phyloP scores from a whole-genome alignment of 2,888 invertebrate genomes.

The Tetragonisca angustula region DNA sequence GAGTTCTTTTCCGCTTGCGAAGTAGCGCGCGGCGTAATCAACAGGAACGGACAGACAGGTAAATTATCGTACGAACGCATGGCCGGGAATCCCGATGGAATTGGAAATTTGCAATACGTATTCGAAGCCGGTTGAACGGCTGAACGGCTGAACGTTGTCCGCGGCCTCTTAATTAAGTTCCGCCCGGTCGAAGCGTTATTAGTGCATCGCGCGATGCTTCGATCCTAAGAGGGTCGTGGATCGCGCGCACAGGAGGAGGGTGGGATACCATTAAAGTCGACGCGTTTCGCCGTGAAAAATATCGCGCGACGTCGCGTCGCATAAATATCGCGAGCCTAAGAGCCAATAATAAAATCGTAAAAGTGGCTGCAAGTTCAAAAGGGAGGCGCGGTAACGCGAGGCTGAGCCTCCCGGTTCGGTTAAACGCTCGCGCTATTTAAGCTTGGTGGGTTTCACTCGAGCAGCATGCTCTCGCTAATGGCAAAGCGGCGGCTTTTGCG shows the following conservation, averaged over 20 bases:
- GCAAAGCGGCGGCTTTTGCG: conserved; percentile 73
- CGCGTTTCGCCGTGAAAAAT: conserved; percentile 70
- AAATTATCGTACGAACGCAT: conserved; percentile 41
- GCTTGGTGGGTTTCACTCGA: conserved; percentile 58
- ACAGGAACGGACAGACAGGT: conserved; percentile 2
- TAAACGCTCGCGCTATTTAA: conserved; percentile 74
- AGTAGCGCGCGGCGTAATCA: conserved; percentile 22
- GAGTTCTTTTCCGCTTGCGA: not conserved
- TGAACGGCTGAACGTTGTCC: conserved; percentile 28
- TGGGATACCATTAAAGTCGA: conserved; percentile 70
- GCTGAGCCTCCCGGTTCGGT: conserved; percentile 55
- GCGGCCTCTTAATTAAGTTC: conserved; percentile 68
- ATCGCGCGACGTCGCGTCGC: conserved; percentile 72
- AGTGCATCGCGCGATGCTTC: conserved; percentile 59
- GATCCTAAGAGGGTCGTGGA: conserved; percentile 46
- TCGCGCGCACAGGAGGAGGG: conserved; percentile 32
- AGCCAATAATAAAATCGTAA: conserved; percentile 78
- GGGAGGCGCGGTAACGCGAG: conserved; percentile 60
- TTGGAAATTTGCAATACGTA: conserved; percentile 41
- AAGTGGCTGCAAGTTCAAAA: conserved; percentile 73
- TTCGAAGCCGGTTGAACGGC: conserved; percentile 6
- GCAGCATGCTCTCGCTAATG: conserved; percentile 71
- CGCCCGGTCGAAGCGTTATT: conserved; percentile 67
- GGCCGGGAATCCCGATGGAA: conserved; percentile 37
- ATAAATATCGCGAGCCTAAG: conserved; percentile 72